These are phyloP conservation scores for Littorina saxatilis DNA, from an alignment of 1,140 invertebrate species.

Conservation along the genomic window DNA sequence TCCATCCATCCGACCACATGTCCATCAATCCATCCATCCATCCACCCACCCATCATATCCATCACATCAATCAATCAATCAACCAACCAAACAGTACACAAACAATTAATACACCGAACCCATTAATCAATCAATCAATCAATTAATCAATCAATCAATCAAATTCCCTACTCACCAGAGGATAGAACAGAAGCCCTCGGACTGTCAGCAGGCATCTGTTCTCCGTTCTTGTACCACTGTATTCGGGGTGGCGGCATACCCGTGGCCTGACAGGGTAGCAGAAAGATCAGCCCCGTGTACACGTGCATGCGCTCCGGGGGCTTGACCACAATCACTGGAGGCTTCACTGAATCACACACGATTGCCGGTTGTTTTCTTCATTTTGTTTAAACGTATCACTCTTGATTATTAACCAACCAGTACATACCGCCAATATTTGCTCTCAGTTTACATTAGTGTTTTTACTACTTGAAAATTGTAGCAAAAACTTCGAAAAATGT, in stretches of 20 bases:
- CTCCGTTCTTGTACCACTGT: conserved; percentile 72
- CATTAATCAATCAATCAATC: too few relatives aligned
- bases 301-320: conserved; percentile 65
- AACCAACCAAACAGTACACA: background rate
- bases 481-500: too few relatives aligned
- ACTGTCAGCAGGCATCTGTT: conserved; percentile 51
- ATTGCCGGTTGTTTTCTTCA: too few relatives aligned
- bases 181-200: conserved; percentile 57
- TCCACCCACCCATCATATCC: too few relatives aligned
- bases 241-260: conserved; percentile 65
- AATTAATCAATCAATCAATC: too few relatives aligned
- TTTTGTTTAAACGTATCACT: too few relatives aligned
- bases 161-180: conserved; percentile 57
- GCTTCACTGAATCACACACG: conserved; percentile 56
- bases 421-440: too few relatives aligned
- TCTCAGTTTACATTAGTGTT: too few relatives aligned
- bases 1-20: too few relatives aligned
- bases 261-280: conserved; percentile 68
- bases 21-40: too few relatives aligned
- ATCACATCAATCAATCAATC: background rate
- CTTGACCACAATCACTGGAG: conserved; percentile 66
- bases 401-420: too few relatives aligned
- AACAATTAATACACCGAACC: background rate
- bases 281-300: conserved; percentile 64
- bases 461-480: too few relatives aligned